Percentiles rank a stretch among this genome's conserved stretches.
phyloP scores from a whole-genome alignment of 2,113 vertebrate genomes.

The Struthio camelus region DNA sequence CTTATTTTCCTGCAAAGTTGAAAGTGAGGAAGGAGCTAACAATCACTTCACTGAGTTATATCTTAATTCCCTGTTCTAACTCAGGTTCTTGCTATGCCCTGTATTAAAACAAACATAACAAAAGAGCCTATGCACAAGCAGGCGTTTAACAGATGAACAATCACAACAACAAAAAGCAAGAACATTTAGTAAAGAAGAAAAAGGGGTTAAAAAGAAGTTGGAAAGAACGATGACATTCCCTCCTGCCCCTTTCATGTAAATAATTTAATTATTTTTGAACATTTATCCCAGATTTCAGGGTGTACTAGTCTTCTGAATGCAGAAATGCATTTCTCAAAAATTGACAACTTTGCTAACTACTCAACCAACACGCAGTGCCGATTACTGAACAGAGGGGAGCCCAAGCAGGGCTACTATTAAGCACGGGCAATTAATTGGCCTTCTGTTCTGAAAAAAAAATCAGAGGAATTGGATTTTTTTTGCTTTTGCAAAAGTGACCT shows the following conservation, averaged over 20 bases:
- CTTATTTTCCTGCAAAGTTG: background rate
- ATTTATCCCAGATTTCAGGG: background rate
- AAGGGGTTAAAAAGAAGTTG: background rate
- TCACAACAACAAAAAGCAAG: background rate
- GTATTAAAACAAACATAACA: background rate
- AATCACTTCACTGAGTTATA: background rate
- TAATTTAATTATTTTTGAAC: background rate
- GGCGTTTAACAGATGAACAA: background rate
- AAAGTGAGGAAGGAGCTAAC: background rate
- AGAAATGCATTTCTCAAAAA: background rate
- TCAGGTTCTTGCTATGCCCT: background rate
- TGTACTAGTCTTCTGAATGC: background rate
- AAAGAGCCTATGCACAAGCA: background rate
- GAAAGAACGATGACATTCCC: background rate
- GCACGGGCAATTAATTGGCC: conserved; percentile 22
- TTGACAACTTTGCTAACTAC: background rate
- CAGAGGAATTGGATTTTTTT: background rate
- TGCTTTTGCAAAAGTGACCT: conserved; percentile 5
- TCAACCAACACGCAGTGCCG: background rate
- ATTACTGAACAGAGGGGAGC: background rate
- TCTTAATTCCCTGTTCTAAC: background rate
- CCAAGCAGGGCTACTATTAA: conserved; percentile 3
- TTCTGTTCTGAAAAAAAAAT: background rate
- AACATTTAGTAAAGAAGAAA: background rate
- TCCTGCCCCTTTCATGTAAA: background rate